A percentile compares a stretch with the other conserved stretches of the same genome.
Evolutionary conservation across 2,888 invertebrate genomes (phyloP).

Genomic region (Dermolepida albohirtum): DNA sequence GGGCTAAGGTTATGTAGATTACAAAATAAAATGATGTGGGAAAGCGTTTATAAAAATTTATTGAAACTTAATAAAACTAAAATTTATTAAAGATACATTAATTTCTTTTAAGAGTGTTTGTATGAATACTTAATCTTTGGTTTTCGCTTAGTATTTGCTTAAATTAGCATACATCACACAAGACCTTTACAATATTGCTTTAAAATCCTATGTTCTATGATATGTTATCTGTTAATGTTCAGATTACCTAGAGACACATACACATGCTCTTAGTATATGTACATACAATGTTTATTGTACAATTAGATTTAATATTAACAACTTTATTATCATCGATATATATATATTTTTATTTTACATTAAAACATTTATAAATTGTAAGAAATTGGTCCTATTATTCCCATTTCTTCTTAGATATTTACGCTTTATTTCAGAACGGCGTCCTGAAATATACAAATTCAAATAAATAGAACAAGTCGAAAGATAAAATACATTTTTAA

Average conservation of each 20-base stretch:
- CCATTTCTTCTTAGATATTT: conserved; percentile 56
- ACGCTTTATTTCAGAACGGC: conserved; percentile 45
- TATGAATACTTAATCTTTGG: conserved; percentile 10
- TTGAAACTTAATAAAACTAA: conserved; percentile 44
- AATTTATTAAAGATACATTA: conserved; percentile 34
- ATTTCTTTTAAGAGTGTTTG: conserved; percentile 21
- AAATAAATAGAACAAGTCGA: conserved; percentile 28
- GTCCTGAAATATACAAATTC: conserved; percentile 50
- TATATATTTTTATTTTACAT: conserved; percentile 34
- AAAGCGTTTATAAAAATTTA: conserved; percentile 44
- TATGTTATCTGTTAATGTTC: conserved; percentile 44
- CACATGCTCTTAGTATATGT: conserved; percentile 13
- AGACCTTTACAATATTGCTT: conserved; percentile 42
- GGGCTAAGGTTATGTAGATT: too few relatives aligned
- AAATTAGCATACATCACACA: conserved; percentile 28
- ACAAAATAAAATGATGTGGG: conserved; percentile 1
- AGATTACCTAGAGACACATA: conserved; percentile 21
- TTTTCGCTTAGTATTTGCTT: conserved; percentile 3
- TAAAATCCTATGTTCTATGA: conserved; percentile 45
- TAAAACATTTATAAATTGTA: conserved; percentile 59
- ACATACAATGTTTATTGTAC: conserved; percentile 12
- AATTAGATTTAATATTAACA: conserved; percentile 21
- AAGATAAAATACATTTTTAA: conserved; percentile 3
- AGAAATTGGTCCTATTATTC: conserved; percentile 64
- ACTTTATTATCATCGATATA: conserved; percentile 25